phyloP scores from a whole-genome alignment of 35 echinoderm and acorn worm genomes.

The Apostichopus californicus region DNA sequence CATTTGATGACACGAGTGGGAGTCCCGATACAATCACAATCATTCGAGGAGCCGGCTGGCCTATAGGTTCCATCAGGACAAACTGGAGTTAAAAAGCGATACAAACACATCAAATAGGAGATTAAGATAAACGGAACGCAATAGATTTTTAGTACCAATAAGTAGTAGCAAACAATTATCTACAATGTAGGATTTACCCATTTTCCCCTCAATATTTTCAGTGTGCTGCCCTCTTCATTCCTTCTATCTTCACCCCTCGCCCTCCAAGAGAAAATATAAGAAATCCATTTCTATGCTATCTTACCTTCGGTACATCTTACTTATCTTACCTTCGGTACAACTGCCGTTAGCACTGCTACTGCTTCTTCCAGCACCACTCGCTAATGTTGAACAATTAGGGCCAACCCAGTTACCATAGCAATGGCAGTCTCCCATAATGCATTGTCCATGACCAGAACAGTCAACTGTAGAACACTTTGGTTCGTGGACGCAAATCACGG shows the following conservation, averaged over 20 bases:
- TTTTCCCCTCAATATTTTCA: too few relatives aligned
- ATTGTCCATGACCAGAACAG: conserved; percentile 86
- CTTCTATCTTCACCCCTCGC: too few relatives aligned
- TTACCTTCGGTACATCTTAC: too few relatives aligned
- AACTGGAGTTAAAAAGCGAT: conserved; percentile 48
- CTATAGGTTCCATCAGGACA: conserved; percentile 80
- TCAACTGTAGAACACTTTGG: conserved; percentile 72
- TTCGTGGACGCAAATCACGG: conserved; percentile 88
- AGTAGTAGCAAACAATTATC: too few relatives aligned
- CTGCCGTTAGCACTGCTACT: conserved; percentile 16
- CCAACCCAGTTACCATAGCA: conserved; percentile 91
- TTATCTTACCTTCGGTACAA: conserved; percentile 2
- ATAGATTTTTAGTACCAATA: too few relatives aligned
- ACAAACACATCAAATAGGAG: too few relatives aligned
- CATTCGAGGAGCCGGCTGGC: conserved; percentile 37
- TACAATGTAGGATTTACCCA: too few relatives aligned
- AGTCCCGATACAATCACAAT: conserved; percentile 63
- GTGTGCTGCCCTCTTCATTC: too few relatives aligned
- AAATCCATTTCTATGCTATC: too few relatives aligned
- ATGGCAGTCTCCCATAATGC: conserved; percentile 78
- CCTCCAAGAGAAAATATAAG: too few relatives aligned
- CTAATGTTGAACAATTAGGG: conserved; percentile 57
- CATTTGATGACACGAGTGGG: conserved; percentile 85
- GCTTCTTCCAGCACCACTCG: conserved; percentile 53
- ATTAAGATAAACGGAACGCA: too few relatives aligned